A percentile compares a stretch with the other conserved stretches of the same genome.
Conservation (phyloP, 2,888 invertebrate species). For the Sarcophaga rosellei region DNA sequence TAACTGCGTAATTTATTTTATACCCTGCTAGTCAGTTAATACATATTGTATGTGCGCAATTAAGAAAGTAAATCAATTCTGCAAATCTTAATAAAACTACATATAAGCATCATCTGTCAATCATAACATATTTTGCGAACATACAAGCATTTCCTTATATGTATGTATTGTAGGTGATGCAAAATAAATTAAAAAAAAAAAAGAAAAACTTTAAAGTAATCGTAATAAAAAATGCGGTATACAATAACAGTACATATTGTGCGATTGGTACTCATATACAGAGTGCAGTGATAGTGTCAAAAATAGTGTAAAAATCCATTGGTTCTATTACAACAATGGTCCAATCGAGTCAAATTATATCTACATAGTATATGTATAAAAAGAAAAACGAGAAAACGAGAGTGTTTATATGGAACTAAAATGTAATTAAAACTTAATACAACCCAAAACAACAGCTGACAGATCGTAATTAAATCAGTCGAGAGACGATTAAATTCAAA, state of each 20-base stretch:
- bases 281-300: conserved; percentile 53
- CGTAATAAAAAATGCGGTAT: not conserved
- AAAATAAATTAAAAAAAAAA: conserved; percentile 19
- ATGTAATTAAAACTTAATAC: conserved; percentile 36
- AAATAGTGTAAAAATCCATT: not conserved
- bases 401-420: not conserved
- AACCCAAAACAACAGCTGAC: conserved; percentile 56
- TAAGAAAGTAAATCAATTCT: too few relatives aligned
- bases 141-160: not conserved
- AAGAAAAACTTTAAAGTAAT: conserved; percentile 16
- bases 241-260: conserved; percentile 40
- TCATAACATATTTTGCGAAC: not conserved
- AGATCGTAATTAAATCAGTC: not conserved
- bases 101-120: too few relatives aligned
- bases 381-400: too few relatives aligned
- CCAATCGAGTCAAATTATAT: not conserved
- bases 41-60: too few relatives aligned
- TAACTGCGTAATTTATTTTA: too few relatives aligned
- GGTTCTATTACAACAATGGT: too few relatives aligned
- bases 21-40: too few relatives aligned
- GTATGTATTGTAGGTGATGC: conserved; percentile 2
- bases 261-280: conserved; percentile 55
- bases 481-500: too few relatives aligned
- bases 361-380: too few relatives aligned
- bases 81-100: not conserved